phyloP scores from a whole-genome alignment of 2,888 invertebrate species.

The Drosophila affinis region DNA sequence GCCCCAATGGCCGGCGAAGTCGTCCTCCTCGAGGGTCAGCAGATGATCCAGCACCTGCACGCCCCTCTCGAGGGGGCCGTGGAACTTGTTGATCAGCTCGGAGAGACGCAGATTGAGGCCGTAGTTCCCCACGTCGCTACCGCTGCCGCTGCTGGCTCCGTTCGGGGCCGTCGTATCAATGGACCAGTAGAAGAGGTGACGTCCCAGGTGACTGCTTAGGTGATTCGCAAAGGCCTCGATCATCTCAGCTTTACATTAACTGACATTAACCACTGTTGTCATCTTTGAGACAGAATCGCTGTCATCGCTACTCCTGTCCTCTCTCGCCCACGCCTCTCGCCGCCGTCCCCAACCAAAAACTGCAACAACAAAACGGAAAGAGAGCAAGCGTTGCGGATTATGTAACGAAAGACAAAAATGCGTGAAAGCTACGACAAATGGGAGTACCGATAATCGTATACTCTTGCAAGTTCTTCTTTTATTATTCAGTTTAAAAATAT shows the following conservation, averaged over 20 bases:
- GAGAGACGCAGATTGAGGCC: slow-evolving; percentile 86
- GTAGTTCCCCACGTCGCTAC: slow-evolving; percentile 38
- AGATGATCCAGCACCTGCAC: slow-evolving; percentile 88
- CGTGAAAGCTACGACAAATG: background rate
- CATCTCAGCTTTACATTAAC: slow-evolving; percentile 49
- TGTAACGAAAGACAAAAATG: background rate
- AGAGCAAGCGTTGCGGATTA: background rate
- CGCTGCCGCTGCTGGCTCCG: slow-evolving; percentile 82
- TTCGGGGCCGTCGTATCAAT: slow-evolving; percentile 81
- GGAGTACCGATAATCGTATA: background rate
- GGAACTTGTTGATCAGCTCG: slow-evolving; percentile 84
- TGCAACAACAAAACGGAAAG: slow-evolving; percentile 13
- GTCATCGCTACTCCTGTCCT: slow-evolving; percentile 48
- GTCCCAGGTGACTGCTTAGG: slow-evolving; percentile 85
- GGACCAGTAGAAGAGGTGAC: slow-evolving; percentile 87
- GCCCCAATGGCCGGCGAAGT: slow-evolving; percentile 82
- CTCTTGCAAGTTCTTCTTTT: background rate
- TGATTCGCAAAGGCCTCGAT: slow-evolving; percentile 83
- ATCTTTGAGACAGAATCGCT: slow-evolving; percentile 73
- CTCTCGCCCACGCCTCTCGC: background rate
- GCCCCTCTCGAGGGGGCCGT: slow-evolving; percentile 84
- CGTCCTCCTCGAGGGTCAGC: slow-evolving; percentile 85
- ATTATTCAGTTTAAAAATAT: no score
- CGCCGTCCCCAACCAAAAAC: background rate
- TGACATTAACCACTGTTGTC: slow-evolving; percentile 55